Conservation (phyloP, 2,888 invertebrate species). For the Drosophila sordidapex region DNA sequence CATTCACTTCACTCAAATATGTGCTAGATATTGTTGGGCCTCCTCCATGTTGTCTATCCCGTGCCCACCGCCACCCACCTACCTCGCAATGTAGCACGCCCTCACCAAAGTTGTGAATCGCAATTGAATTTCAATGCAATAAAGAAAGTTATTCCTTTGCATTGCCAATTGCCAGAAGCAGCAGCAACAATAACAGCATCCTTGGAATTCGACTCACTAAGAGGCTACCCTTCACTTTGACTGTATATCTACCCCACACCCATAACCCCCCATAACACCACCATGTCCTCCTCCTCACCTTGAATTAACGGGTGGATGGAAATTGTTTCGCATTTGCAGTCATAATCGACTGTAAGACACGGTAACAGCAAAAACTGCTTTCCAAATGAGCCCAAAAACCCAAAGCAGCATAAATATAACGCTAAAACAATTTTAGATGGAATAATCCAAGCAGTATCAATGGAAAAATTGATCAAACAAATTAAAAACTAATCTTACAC, state of each 20-base stretch:
- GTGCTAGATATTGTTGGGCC: slow-evolving; percentile 51
- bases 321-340: slow-evolving; percentile 58
- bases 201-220: slow-evolving; percentile 50
- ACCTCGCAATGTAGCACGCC: not conserved
- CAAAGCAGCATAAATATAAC: slow-evolving; percentile 3
- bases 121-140: slow-evolving; percentile 80
- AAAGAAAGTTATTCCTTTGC: slow-evolving; percentile 72
- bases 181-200: slow-evolving; percentile 18
- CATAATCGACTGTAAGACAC: slow-evolving; percentile 54
- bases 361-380: slow-evolving; percentile 25
- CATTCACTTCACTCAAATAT: slow-evolving; percentile 53
- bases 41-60: not conserved
- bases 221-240: slow-evolving; percentile 9
- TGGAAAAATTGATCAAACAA: not conserved
- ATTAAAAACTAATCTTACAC: not conserved
- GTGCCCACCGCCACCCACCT: not conserved
- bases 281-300: too few species aligned
- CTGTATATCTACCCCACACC: not conserved
- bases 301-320: slow-evolving; percentile 7
- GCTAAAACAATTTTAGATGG: not conserved
- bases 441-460: not conserved
- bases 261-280: not conserved
- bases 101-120: slow-evolving; percentile 41
- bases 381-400: slow-evolving; percentile 27
- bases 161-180: slow-evolving; percentile 52